Conservation (phyloP, 1,140 invertebrate species). For the Eumeta japonica region DNA sequence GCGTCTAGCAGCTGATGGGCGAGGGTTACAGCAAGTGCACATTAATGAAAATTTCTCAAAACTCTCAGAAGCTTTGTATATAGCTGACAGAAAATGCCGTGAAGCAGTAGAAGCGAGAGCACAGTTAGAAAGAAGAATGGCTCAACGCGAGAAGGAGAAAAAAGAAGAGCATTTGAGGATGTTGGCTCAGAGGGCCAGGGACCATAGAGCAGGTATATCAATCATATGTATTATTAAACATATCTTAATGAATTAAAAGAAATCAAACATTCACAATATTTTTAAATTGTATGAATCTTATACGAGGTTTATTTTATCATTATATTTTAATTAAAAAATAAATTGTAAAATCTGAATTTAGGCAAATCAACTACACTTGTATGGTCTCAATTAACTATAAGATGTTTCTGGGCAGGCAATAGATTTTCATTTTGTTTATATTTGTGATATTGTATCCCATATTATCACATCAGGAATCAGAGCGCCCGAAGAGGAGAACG, state of each 20-base stretch:
- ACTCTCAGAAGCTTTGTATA: conserved; percentile 94
- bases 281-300: too few relatives aligned
- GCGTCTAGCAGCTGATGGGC: conserved; percentile 94
- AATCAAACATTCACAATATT: too few relatives aligned
- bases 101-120: conserved; percentile 96
- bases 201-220: conserved; percentile 80
- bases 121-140: conserved; percentile 93
- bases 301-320: too few relatives aligned
- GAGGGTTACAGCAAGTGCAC: conserved; percentile 94
- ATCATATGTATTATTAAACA: conserved; percentile 1
- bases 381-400: too few relatives aligned
- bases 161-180: conserved; percentile 93
- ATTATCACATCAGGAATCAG: too few relatives aligned
- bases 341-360: neutral
- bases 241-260: too few relatives aligned
- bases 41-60: conserved; percentile 99
- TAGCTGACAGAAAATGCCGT: conserved; percentile 87
- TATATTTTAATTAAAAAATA: neutral
- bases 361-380: neutral
- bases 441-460: too few relatives aligned
- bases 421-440: too few relatives aligned
- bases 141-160: conserved; percentile 97
- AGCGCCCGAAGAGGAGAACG: conserved; percentile 29
- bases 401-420: too few relatives aligned
- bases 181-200: conserved; percentile 92